phyloP scores from a whole-genome alignment of 1,140 invertebrate species.

The Lordiphosa collinella region DNA sequence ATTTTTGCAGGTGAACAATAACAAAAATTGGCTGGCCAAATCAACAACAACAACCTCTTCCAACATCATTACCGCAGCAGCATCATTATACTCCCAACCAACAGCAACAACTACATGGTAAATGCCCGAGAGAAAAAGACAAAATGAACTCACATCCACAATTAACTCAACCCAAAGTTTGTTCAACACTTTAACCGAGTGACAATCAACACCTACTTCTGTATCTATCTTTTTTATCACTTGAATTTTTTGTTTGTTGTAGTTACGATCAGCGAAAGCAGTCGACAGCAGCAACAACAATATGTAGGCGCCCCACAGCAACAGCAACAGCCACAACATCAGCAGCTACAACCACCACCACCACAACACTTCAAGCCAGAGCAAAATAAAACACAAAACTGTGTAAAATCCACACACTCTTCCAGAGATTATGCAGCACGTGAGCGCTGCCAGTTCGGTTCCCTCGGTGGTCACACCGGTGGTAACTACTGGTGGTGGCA shows the following conservation, averaged over 20 bases:
- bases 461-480: slow-evolving; percentile 79
- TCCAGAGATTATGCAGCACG: slow-evolving; percentile 53
- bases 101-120: slow-evolving; percentile 41
- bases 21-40: not conserved
- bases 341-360: slow-evolving; percentile 1
- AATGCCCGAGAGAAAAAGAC: slow-evolving; percentile 12
- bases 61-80: not conserved
- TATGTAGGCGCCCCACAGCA: slow-evolving; percentile 54
- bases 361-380: slow-evolving; percentile 35
- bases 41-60: slow-evolving; percentile 5
- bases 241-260: slow-evolving; percentile 66
- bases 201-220: slow-evolving; percentile 19
- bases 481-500: slow-evolving; percentile 84
- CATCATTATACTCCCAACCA: slow-evolving; percentile 2
- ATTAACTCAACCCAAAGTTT: not conserved
- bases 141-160: not conserved
- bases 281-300: slow-evolving; percentile 70
- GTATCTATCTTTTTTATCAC: slow-evolving; percentile 62
- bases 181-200: slow-evolving; percentile 37
- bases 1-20: slow-evolving; percentile 19
- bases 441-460: slow-evolving; percentile 68
- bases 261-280: slow-evolving; percentile 66
- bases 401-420: slow-evolving; percentile 3
- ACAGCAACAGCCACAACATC: slow-evolving; percentile 25
- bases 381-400: slow-evolving; percentile 8